Base-by-base conservation (phyloP, 2,113 vertebrate genomes). In the Passer montanus region DNA sequence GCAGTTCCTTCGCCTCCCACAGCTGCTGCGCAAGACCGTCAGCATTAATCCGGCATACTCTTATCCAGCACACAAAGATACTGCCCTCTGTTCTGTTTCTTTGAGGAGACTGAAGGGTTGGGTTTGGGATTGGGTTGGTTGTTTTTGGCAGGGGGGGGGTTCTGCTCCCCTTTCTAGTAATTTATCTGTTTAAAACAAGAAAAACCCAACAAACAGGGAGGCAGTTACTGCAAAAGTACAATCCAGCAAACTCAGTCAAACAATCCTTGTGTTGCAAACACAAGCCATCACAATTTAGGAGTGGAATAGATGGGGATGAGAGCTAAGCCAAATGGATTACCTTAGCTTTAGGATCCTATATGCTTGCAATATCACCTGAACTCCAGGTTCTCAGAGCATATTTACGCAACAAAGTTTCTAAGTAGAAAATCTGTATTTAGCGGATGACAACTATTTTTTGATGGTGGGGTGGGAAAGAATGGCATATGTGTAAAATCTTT, bases 261-360 rank as follows among this genome's bases (percentile, higher is more conserved):
- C 84, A 92, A 91, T 64, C 92, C 96, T 97, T 97, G 93, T 92
- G 87, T 97, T 91, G 88, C 90, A 97, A 84, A 97, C 94, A 95
- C 97, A 97, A 95, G 96, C 96, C 88, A 66, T 96, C 97, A 95
- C 92, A 87, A 92, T 84, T 84, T 23, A 97, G 96, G 96, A 96
- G 96, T 97, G 80, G 87, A 78, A 52, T 95, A 93, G 89, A 95
- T 96, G 96, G 96, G 96, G 93, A 93, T 96, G 92, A 96, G 96
- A 98, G 97, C 96, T 97, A 98, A 98, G 98, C 97, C 98, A 98
- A 98, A 98, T 94, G 95, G 96, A 94, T 93, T 96, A 93, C 95
- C 96, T 95, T 98, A 98, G 97, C 97, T 98, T 97, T 98, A 98
- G 97, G 90, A 93, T 97, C 73, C 83, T 93, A 41, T 98, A 96